Evolutionary conservation across 2,888 invertebrate genomes (phyloP).

Genomic region (Eupithecia vulgata): DNA sequence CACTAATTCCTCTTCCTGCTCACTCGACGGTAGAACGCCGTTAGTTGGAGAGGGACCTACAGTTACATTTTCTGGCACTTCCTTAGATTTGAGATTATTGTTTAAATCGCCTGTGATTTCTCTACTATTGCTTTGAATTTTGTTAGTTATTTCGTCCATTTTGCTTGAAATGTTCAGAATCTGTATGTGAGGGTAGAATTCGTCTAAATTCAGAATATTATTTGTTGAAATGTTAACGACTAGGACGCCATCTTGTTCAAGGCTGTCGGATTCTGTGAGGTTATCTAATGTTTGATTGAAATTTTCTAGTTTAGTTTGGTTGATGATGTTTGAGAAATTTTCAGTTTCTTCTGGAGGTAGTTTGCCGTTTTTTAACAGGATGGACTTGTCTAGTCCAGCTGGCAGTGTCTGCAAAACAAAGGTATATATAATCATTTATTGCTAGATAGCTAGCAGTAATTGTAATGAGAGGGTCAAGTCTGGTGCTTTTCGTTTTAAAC

Average conservation of each 20-base stretch:
- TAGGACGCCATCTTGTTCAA: constrained; percentile 80
- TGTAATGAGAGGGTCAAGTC: too few species aligned
- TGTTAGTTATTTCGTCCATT: constrained; percentile 79
- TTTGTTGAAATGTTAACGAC: constrained; percentile 78
- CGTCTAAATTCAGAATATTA: constrained; percentile 77
- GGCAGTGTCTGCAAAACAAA: constrained; percentile 64
- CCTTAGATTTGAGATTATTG: constrained; percentile 76
- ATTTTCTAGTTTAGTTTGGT: constrained; percentile 59
- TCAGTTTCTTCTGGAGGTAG: constrained; percentile 70
- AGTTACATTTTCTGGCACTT: constrained; percentile 74
- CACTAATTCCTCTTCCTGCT: constrained; percentile 67
- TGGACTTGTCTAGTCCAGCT: constrained; percentile 72
- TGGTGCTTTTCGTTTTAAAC: too few species aligned
- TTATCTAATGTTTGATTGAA: constrained; percentile 71
- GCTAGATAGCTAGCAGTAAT: neutral
- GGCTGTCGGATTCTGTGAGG: constrained; percentile 76
- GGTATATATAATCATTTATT: neutral
- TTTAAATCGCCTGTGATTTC: constrained; percentile 81
- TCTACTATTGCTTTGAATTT: constrained; percentile 82
- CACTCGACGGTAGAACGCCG: constrained; percentile 71
- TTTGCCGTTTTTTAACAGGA: constrained; percentile 76
- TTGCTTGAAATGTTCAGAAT: constrained; percentile 70
- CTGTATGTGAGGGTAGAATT: constrained; percentile 73
- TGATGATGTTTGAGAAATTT: constrained; percentile 52
- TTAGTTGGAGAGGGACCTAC: constrained; percentile 79